Conservation (phyloP, 2,888 invertebrate species). For the Neoitamus cyanurus region DNA sequence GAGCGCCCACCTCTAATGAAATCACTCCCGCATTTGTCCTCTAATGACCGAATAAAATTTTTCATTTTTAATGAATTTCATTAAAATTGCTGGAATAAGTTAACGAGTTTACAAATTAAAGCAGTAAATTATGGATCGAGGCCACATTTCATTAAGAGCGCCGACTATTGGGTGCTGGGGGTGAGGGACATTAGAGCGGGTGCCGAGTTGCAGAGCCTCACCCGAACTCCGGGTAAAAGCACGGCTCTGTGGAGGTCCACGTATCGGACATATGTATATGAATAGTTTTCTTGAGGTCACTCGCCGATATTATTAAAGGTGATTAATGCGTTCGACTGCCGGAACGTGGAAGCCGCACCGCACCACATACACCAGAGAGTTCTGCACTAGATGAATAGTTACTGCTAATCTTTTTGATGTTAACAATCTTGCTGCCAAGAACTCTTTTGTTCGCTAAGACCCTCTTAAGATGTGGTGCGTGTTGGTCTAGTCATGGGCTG, state of each 20-base stretch:
- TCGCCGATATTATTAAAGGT: constrained; percentile 3
- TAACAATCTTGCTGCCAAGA: neutral
- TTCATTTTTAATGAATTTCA: constrained; percentile 49
- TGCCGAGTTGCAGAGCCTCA: neutral
- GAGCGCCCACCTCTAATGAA: constrained; percentile 28
- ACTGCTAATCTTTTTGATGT: neutral
- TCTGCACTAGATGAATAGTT: neutral
- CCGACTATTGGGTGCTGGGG: neutral
- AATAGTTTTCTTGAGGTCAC: constrained; percentile 24
- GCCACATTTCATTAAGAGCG: constrained; percentile 30
- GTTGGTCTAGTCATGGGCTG: neutral
- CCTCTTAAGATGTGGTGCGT: neutral
- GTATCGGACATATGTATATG: constrained; percentile 17
- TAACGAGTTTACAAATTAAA: constrained; percentile 49
- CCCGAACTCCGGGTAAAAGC: neutral
- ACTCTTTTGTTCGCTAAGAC: neutral
- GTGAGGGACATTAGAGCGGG: neutral
- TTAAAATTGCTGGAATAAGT: constrained; percentile 49
- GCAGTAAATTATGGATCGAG: constrained; percentile 45
- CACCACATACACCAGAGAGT: neutral
- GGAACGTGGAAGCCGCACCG: neutral
- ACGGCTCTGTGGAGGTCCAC: neutral
- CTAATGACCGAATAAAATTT: constrained; percentile 41
- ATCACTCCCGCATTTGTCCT: constrained; percentile 32
- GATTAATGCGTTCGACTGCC: constrained; percentile 14